Evolutionary conservation across 2,113 vertebrate genomes (phyloP).

Genomic region (Perccottus glenii): DNA sequence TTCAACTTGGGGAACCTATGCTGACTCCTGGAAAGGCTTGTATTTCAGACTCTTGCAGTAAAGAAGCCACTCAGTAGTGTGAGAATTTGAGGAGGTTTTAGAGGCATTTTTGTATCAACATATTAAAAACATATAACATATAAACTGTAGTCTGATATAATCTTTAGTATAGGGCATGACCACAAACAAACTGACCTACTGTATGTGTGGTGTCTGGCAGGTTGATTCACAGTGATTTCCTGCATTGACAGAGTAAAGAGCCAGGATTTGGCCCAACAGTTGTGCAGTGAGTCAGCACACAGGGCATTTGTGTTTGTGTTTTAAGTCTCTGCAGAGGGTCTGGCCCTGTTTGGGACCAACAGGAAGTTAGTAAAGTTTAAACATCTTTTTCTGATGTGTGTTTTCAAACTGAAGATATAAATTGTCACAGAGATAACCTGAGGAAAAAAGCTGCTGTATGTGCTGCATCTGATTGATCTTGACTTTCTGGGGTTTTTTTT

Average conservation of each 20-base stretch:
- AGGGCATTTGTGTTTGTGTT: constrained; percentile 50
- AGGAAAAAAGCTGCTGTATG: constrained; percentile 2
- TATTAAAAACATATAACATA: no score
- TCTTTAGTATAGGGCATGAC: no score
- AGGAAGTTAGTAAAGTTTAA: neutral
- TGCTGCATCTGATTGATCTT: neutral
- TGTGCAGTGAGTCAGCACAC: constrained; percentile 56
- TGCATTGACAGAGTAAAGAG: constrained; percentile 45
- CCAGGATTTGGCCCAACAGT: constrained; percentile 21
- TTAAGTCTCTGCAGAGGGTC: constrained; percentile 10
- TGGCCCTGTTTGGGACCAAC: neutral
- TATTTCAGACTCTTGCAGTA: no score
- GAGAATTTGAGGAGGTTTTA: no score
- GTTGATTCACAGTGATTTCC: constrained; percentile 51
- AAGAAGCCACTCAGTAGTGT: no score
- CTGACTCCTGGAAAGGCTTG: no score
- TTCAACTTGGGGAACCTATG: no score
- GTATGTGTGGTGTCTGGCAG: constrained; percentile 15
- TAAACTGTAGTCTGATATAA: no score
- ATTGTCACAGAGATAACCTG: neutral
- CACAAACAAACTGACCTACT: constrained; percentile 13
- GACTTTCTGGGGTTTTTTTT: neutral
- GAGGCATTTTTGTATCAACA: neutral
- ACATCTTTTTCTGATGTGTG: neutral
- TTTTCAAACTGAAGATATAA: no score